These are phyloP conservation scores for Ostrea edulis DNA, from an alignment of 1,140 invertebrate species.

Conservation along the genomic window DNA sequence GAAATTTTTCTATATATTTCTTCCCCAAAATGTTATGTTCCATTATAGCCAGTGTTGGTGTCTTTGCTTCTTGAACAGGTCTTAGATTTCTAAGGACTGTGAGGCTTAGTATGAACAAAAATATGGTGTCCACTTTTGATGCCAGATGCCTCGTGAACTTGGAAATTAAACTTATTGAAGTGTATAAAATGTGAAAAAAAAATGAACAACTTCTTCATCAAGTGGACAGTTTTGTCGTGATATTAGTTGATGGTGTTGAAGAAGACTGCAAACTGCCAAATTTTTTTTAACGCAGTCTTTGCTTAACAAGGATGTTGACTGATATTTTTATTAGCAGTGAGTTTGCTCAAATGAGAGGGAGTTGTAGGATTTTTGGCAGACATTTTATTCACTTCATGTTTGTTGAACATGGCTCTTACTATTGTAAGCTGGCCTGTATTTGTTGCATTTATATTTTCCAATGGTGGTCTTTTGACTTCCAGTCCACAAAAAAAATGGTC, in stretches of 20 bases:
- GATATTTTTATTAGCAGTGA: neutral
- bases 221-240: neutral
- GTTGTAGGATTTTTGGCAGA: constrained; percentile 7
- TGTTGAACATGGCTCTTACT: constrained; percentile 38
- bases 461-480: constrained; percentile 60
- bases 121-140: neutral
- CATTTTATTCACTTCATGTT: constrained; percentile 38
- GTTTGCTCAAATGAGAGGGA: constrained; percentile 21
- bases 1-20: constrained; percentile 1
- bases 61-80: constrained; percentile 6
- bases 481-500: constrained; percentile 45
- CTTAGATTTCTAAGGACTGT: neutral
- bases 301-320: neutral
- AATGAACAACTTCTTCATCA: neutral
- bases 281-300: constrained; percentile 22
- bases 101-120: constrained; percentile 23
- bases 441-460: constrained; percentile 60
- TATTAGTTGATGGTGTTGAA: neutral
- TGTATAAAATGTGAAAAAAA: constrained; percentile 18
- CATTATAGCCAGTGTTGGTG: neutral
- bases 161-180: constrained; percentile 17
- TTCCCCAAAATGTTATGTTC: neutral
- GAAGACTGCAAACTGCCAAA: constrained; percentile 27
- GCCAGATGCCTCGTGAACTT: neutral
- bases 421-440: constrained; percentile 40